A percentile compares a stretch with the other conserved stretches of the same genome.
Evolutionary conservation across 2,888 invertebrate genomes (phyloP).

Genomic region (Craniophora ligustri): DNA sequence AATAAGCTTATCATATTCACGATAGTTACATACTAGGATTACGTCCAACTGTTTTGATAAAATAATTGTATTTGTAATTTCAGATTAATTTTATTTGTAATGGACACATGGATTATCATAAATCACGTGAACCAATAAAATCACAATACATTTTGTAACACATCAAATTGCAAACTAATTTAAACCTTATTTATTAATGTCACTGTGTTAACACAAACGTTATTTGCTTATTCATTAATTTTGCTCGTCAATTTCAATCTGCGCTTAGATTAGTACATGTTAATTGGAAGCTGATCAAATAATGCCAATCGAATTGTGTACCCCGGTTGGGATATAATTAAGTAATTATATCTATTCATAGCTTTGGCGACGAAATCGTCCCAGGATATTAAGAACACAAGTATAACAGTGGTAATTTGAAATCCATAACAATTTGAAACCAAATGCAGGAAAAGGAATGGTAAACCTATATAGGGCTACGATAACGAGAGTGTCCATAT

Average conservation of each 20-base stretch:
- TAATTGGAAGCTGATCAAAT: constrained; percentile 17
- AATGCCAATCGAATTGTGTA: constrained; percentile 9
- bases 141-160: constrained; percentile 16
- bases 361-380: not conserved
- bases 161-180: constrained; percentile 31
- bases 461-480: too few species aligned
- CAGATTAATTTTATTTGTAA: not conserved
- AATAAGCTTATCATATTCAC: too few species aligned
- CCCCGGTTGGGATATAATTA: not conserved
- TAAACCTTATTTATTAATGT: constrained; percentile 38
- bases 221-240: constrained; percentile 37
- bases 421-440: too few species aligned
- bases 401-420: too few species aligned
- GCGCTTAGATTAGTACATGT: constrained; percentile 31
- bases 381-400: too few species aligned
- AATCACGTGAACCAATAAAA: constrained; percentile 36
- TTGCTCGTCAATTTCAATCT: constrained; percentile 35
- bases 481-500: too few species aligned
- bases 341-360: constrained; percentile 10
- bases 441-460: too few species aligned
- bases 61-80: not conserved
- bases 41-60: not conserved
- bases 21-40: too few species aligned
- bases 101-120: constrained; percentile 14
- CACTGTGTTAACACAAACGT: constrained; percentile 17